Evolutionary conservation across 1,140 invertebrate species (phyloP), one percentile per base, ranked within the genome.

Genomic region (Eumaeus atala): DNA sequence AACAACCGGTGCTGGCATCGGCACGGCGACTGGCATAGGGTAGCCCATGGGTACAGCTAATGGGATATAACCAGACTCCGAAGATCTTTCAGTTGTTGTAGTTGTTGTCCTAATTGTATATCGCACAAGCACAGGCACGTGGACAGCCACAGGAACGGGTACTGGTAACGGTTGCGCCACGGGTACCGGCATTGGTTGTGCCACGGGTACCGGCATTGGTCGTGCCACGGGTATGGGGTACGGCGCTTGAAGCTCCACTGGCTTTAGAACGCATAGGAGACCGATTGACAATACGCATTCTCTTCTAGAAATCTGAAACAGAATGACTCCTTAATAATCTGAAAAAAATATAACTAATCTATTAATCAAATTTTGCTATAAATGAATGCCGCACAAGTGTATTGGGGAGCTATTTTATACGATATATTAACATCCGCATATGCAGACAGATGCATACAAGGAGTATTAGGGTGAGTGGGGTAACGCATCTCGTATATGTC

Each of bases 1-100:
- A 50, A 12, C 12, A 17, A 28, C n/a, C n/a, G 10, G 17, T 12
- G 21, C 47, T 5, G 38, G 11, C 11, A 16, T 12, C 28, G 51
- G 44, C 16, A 44, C 49, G 14, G 48, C 28, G 12, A 50, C 28
- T n/a, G n/a, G n/a, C 33, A 56, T 53, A 12, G 54, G n/a, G n/a
- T n/a, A n/a, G n/a, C n/a, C 38, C 4, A 62, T 48, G n/a, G 56
- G 48, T 16, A 60, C 59, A 9, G 62, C 57, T 36, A n/a, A 58
- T 48, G 0, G 56, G 61, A 5, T 55, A 28, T 8, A 55, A 21
- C 12, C 52, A 34, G 34, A 16, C 34, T 33, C 8, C 49, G 35
- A 36, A 18, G 34, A 49, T 48, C 12, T 48, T 16, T 48, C 21
- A 28, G 54, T 52, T 21, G 40, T 12, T 49, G 53, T 9, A 18